phyloP scores from a whole-genome alignment of 2,888 invertebrate genomes.

The Eilema griseolum region DNA sequence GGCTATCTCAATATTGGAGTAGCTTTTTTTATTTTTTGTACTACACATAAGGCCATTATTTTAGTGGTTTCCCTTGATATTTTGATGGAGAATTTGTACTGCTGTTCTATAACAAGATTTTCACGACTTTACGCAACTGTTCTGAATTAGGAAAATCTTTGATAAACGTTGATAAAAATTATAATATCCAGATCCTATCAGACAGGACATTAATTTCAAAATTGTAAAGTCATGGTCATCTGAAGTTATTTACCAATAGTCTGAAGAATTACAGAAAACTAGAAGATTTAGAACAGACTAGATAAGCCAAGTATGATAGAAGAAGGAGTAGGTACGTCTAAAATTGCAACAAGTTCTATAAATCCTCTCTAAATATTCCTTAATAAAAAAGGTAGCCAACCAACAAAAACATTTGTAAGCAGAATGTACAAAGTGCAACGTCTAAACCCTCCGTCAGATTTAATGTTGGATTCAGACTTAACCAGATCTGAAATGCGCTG shows the following conservation, averaged over 20 bases:
- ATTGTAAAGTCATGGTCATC: neutral
- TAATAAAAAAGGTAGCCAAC: conserved; percentile 33
- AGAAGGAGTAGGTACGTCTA: no score
- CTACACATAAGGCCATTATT: neutral
- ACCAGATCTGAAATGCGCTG: conserved; percentile 83
- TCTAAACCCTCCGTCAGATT: conserved; percentile 75
- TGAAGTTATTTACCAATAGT: neutral
- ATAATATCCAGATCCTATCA: no score
- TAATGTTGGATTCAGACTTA: conserved; percentile 80
- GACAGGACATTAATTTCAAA: no score
- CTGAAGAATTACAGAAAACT: neutral
- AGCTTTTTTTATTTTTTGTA: neutral
- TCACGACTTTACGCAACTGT: neutral
- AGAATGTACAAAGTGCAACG: conserved; percentile 72
- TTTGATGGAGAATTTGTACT: no score
- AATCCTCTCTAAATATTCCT: neutral
- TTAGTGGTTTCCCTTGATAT: neutral
- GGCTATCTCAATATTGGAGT: conserved; percentile 8
- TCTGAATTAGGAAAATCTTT: neutral
- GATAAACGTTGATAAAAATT: no score
- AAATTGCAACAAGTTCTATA: neutral
- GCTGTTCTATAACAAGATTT: neutral
- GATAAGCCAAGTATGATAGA: neutral
- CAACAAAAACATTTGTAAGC: conserved; percentile 36
- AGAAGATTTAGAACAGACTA: no score